Conservation (phyloP, 2,113 vertebrate species). For the Loxodonta africana region DNA sequence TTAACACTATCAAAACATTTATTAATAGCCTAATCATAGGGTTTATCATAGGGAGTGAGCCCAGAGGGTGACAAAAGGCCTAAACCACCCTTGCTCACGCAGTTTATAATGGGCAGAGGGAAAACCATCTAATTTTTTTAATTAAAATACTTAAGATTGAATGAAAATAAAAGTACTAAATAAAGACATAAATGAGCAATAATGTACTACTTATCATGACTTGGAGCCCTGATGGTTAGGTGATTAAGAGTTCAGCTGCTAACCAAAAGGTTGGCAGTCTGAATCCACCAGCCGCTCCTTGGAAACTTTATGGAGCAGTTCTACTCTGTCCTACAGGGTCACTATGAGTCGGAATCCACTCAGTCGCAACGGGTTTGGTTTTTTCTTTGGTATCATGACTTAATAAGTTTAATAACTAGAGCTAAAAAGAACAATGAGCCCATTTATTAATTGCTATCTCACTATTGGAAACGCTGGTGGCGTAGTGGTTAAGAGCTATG, state of each 20-base stretch:
- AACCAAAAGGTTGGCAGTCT: no score
- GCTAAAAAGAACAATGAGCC: slow-evolving; percentile 44
- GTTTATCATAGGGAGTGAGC: neutral
- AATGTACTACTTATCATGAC: neutral
- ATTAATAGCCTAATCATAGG: slow-evolving; percentile 29
- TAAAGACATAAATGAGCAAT: neutral
- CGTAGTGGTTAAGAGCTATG: no score
- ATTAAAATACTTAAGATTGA: slow-evolving; percentile 47
- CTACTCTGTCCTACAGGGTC: no score
- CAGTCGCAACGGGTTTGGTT: no score
- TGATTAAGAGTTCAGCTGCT: no score
- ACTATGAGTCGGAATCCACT: no score
- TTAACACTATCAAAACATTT: neutral
- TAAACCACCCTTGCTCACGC: neutral
- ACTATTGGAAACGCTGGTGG: slow-evolving; percentile 29
- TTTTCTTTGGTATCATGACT: neutral
- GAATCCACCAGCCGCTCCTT: no score
- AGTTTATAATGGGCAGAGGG: neutral
- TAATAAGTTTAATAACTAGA: neutral
- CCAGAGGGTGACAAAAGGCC: neutral
- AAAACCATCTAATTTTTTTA: neutral
- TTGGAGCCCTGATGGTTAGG: no score
- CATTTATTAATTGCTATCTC: slow-evolving; percentile 57
- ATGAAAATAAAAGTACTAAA: slow-evolving; percentile 32
- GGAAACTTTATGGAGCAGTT: no score